Percentiles rank a stretch among this genome's conserved stretches.
These are phyloP conservation scores for Gadus chalcogrammus DNA, from an alignment of 2,113 vertebrate genomes.

Conservation along the genomic window DNA sequence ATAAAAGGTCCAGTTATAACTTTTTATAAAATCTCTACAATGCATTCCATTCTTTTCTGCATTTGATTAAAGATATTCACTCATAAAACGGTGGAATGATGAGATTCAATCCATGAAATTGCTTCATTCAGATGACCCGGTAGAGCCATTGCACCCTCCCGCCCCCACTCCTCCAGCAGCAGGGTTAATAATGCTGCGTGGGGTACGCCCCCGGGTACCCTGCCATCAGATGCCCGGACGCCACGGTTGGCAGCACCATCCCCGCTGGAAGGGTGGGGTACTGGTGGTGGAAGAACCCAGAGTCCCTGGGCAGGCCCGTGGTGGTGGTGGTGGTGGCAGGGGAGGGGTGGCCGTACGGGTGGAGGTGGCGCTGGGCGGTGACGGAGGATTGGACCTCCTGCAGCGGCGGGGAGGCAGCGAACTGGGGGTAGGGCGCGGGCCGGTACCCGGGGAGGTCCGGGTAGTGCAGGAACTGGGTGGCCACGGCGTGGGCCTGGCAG, in stretches of 20 bases:
- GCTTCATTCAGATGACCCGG: too few species aligned
- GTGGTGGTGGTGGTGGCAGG: conserved; percentile 24
- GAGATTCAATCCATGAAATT: background rate
- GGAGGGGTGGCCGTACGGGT: conserved; percentile 53
- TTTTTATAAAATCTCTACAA: background rate
- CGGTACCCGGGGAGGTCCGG: conserved; percentile 68
- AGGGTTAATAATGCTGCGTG: conserved; percentile 58
- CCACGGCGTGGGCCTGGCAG: conserved; percentile 61
- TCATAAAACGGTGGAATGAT: background rate
- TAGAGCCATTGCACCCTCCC: too few species aligned
- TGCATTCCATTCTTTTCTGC: background rate
- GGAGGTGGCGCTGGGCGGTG: conserved; percentile 51
- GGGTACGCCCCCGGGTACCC: conserved; percentile 52
- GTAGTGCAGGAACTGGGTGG: conserved; percentile 67
- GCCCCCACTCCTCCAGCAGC: background rate
- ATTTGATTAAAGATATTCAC: background rate
- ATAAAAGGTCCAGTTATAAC: background rate
- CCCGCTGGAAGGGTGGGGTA: conserved; percentile 51
- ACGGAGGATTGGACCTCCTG: conserved; percentile 37
- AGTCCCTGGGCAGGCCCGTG: conserved; percentile 33
- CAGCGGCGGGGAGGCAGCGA: conserved; percentile 15
- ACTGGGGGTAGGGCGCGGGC: conserved; percentile 56
- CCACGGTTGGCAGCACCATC: conserved; percentile 47
- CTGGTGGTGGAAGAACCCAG: conserved; percentile 64
- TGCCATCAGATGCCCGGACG: conserved; percentile 29